phyloP scores from a whole-genome alignment of 2,797 vertebrate genomes.

The Acrossocheilus fasciatus region DNA sequence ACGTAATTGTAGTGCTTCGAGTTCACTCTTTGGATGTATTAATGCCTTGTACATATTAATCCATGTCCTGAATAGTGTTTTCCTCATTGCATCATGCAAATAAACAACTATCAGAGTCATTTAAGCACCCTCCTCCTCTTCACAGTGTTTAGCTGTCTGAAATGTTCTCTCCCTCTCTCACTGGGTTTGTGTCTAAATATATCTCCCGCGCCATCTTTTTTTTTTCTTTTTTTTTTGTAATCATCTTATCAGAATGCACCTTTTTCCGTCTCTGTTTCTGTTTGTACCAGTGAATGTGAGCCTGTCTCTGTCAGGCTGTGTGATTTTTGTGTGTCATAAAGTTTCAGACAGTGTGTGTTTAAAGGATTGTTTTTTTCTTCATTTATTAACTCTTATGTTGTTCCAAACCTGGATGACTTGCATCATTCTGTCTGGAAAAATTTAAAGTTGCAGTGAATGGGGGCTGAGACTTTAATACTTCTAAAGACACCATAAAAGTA shows the following conservation, averaged over 20 bases:
- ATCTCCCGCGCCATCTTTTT: not conserved
- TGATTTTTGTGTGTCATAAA: not conserved
- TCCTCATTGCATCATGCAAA: slow-evolving; percentile 44
- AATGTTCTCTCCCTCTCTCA: slow-evolving; percentile 3
- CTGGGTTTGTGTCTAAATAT: slow-evolving; percentile 32
- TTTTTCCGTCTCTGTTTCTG: not conserved
- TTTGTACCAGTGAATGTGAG: not conserved
- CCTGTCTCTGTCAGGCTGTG: not conserved
- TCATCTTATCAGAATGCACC: not conserved
- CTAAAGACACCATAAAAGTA: not conserved
- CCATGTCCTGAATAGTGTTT: slow-evolving; percentile 29
- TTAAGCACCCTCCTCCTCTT: slow-evolving; percentile 6
- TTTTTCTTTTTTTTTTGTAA: not conserved
- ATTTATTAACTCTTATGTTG: not conserved
- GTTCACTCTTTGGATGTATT: slow-evolving; percentile 9
- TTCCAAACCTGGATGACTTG: not conserved
- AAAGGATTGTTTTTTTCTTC: not conserved
- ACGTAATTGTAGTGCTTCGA: not conserved
- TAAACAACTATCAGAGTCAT: slow-evolving; percentile 41
- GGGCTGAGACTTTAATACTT: not conserved
- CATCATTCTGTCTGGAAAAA: not conserved
- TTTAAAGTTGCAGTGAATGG: not conserved
- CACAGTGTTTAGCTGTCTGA: slow-evolving; percentile 11
- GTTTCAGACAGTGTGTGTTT: slow-evolving; percentile 20
- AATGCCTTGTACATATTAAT: slow-evolving; percentile 13